Percentiles rank a stretch among this genome's conserved stretches.
Conservation (phyloP, 1,140 invertebrate species). For the Drosophila leontia region DNA sequence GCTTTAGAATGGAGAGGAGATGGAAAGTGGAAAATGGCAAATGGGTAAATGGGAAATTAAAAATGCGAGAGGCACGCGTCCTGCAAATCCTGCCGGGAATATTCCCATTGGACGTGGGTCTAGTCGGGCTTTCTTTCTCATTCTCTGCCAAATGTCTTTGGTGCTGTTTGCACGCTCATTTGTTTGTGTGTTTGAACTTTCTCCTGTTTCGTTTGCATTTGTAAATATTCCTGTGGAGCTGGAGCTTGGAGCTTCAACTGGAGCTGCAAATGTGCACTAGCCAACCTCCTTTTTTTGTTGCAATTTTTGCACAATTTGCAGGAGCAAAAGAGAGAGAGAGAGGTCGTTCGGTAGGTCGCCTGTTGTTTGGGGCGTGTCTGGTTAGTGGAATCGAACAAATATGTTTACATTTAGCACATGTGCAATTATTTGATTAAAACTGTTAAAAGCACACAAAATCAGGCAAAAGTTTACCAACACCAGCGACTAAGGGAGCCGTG, state of each 20-base stretch:
- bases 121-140: conserved; percentile 4
- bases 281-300: conserved; percentile 22
- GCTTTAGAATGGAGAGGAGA: conserved; percentile 21
- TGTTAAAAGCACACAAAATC: conserved; percentile 85
- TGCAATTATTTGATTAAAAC: conserved; percentile 85
- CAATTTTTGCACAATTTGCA: conserved; percentile 78
- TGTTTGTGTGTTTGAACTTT: conserved; percentile 85
- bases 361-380: conserved; percentile 74
- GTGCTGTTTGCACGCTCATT: conserved; percentile 84
- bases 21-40: conserved; percentile 7
- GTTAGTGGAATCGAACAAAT: conserved; percentile 85
- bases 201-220: conserved; percentile 85
- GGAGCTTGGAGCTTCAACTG: conserved; percentile 37
- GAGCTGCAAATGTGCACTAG: conserved; percentile 58
- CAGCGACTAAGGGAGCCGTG: conserved; percentile 24
- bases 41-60: conserved; percentile 64
- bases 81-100: conserved; percentile 21
- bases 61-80: conserved; percentile 60
- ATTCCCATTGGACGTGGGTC: neutral
- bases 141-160: conserved; percentile 58
- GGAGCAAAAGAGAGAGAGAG: conserved; percentile 18
- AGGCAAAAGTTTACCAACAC: conserved; percentile 84
- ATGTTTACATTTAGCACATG: conserved; percentile 85
- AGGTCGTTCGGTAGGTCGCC: conserved; percentile 11
- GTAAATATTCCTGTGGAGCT: conserved; percentile 79